Evolutionary conservation across 2,113 vertebrate genomes (phyloP).

Genomic region (Eulemur macaco): DNA sequence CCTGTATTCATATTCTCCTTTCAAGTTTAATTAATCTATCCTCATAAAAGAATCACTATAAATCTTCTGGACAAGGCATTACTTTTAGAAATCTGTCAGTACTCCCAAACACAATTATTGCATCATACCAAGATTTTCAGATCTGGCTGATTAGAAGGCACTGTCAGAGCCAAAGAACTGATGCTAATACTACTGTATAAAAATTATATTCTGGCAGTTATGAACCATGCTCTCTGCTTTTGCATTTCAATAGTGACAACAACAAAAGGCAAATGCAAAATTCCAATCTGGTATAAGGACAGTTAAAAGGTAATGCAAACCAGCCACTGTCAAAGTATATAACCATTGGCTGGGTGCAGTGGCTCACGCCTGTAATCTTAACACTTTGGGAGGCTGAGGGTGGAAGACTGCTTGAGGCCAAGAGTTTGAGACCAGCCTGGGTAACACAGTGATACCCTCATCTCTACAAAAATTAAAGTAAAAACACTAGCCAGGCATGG

Average conservation of each 20-base stretch:
- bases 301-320: not conserved
- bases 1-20: not conserved
- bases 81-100: not conserved
- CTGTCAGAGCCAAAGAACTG: not conserved
- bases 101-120: not conserved
- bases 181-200: not conserved
- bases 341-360: not conserved
- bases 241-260: not conserved
- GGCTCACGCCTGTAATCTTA: too few species aligned
- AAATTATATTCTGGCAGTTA: not conserved
- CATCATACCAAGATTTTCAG: not conserved
- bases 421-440: too few species aligned
- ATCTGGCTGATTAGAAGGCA: not conserved
- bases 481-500: too few species aligned
- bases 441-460: too few species aligned
- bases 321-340: not conserved
- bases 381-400: too few species aligned
- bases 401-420: too few species aligned
- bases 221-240: not conserved
- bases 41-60: not conserved
- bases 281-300: not conserved
- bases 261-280: not conserved
- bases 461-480: too few species aligned
- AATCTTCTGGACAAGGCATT: not conserved
- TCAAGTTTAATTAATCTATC: not conserved